A percentile compares a stretch with the other conserved stretches of the same genome.
phyloP scores from a whole-genome alignment of 2,113 vertebrate species.

The Oncorhynchus kisutch region DNA sequence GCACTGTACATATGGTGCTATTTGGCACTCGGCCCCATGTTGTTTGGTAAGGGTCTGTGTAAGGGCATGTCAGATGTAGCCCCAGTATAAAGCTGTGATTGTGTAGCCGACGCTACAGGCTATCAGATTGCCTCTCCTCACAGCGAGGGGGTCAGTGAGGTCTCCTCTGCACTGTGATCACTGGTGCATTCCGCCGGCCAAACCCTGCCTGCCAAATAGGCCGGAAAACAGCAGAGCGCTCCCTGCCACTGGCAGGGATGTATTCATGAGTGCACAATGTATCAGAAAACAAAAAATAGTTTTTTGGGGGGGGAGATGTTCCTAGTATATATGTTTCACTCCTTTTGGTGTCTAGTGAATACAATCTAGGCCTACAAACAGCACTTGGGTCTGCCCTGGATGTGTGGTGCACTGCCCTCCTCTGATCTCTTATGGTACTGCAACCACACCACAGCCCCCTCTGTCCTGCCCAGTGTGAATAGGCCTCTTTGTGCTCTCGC shows the following conservation, averaged over 20 bases:
- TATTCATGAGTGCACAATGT: too few species aligned
- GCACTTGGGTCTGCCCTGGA: neutral
- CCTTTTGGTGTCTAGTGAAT: too few species aligned
- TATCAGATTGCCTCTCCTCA: slow-evolving; percentile 1
- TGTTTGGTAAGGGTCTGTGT: neutral
- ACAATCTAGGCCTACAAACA: too few species aligned
- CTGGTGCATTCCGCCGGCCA: neutral
- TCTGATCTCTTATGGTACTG: slow-evolving; percentile 18
- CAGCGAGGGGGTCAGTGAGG: neutral
- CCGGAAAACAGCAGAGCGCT: neutral
- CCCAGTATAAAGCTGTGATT: neutral
- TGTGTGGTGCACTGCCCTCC: slow-evolving; percentile 12
- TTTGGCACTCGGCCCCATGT: too few species aligned
- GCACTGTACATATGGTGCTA: too few species aligned
- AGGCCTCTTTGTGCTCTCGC: slow-evolving; percentile 27
- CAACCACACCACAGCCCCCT: slow-evolving; percentile 1
- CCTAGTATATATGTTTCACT: too few species aligned
- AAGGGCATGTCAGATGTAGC: neutral
- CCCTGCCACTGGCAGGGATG: neutral
- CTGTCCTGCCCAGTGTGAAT: slow-evolving; percentile 11
- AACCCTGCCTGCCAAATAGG: neutral
- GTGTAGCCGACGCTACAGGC: neutral
- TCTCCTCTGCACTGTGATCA: neutral
- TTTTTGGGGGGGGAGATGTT: too few species aligned
- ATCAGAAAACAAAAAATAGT: too few species aligned